These are phyloP conservation scores for Canis aureus DNA, from an alignment of 2,113 vertebrate genomes.

Conservation along the genomic window DNA sequence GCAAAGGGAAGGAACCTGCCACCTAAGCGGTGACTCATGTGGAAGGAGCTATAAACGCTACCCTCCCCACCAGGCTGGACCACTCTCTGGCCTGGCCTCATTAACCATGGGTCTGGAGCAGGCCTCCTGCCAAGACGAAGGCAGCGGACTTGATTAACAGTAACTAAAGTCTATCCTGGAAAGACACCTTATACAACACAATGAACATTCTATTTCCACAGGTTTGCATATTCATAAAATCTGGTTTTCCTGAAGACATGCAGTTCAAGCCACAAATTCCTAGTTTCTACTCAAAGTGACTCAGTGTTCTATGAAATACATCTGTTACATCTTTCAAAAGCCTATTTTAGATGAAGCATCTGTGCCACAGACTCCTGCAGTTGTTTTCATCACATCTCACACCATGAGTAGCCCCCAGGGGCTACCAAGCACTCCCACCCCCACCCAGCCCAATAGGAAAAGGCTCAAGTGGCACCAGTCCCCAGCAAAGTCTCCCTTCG, in stretches of 20 bases:
- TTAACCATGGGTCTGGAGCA: no score
- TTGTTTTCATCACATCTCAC: not conserved
- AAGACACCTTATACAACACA: not conserved
- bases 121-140: no score
- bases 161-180: not conserved
- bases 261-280: not conserved
- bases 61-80: no score
- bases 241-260: not conserved
- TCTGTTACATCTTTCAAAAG: not conserved
- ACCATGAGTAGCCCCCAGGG: not conserved
- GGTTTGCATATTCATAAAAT: not conserved
- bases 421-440: not conserved
- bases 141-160: no score
- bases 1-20: not conserved
- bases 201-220: fast-evolving
- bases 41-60: no score
- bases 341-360: not conserved
- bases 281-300: not conserved
- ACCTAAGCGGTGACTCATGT: no score
- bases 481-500: no score
- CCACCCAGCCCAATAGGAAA: not conserved
- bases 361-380: not conserved
- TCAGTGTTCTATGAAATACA: not conserved
- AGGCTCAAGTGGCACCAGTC: no score
- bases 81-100: no score